Evolutionary conservation across 2,888 invertebrate species (phyloP), one percentile per base, ranked within the genome.

Genomic region (Osedax frankpressi): DNA sequence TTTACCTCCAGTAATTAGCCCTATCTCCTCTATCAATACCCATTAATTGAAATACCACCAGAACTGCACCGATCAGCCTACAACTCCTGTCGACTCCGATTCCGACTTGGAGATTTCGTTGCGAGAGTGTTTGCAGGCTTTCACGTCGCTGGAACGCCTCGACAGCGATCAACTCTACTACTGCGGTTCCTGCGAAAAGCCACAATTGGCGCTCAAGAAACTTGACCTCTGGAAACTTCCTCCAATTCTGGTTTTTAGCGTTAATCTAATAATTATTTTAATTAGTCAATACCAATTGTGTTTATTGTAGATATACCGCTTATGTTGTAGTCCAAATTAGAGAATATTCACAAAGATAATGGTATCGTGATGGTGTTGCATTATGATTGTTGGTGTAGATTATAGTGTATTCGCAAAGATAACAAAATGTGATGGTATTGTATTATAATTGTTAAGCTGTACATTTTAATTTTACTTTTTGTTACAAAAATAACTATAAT

Each of bases 161-260:
- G 87, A 86, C 28, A 87, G 87, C 73, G 92, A 92, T 82, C 89
- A 92, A 82, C 89, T 90, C 82, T 93, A 92, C 86, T 90, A 90
- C 83, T 94, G 94, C 86, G 88, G 90, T 74, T 89, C 89, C 80
- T 94, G 94, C 86, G 89, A 90, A 81, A 88, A 89, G 79, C 90
- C 89, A 81, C 92, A 92, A 82, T 89, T 91, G 73, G 93, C 94
- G 73, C 90, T 90, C 77, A 94, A 94, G 86, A 92, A 92, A 83
- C 87, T 94, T 81, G 92, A 93, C 84, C 91, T 94, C 72, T 94
- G 94, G 93, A 88, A 91, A 78, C 85, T 93, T 78, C 94, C 94
- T 74, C 93, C 93, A 14, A 89, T 94, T 79, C 86, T 94, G 84
- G 92, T 93, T 73, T 79, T 82, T 77, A 3, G 14, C 25, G 26